Evolutionary conservation across 2,113 vertebrate genomes (phyloP), one percentile per base, ranked within the genome.

Genomic region (Orycteropus afer): DNA sequence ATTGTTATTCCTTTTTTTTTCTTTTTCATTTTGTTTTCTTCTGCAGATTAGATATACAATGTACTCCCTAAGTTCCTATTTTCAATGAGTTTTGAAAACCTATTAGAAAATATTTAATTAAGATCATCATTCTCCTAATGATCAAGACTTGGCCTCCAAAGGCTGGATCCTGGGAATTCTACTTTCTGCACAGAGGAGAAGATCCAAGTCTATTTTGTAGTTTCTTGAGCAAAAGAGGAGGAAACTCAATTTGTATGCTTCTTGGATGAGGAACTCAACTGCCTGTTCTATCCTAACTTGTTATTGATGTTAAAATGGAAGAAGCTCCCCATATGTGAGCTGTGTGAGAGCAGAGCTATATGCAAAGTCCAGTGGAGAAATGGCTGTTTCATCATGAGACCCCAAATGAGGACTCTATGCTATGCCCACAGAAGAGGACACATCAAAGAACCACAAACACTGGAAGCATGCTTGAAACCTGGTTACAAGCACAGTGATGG

Each of bases 221-320:
- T 27, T 82, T n/a, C 49, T n/a, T 40, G 23, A 65, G 27, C 27
- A 91, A 95, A 69, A 90, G 29, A 49, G 67, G 32, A 14, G 67
- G 67, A 69, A 80, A 59, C 18, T 32, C 32, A 49, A 51, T 51
- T 69, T 76, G 37, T 45, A 10, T 67, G 84, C 25, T 88, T 88
- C 51, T 77, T 63, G 25, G 9, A 77, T 61, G 42, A 96, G 51
- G 18, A 93, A 86, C 89, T 82, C 83, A 65, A 65, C 22, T 13
- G 69, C 32, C 87, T 89, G 12, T 42, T 92, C 74, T 45, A 8
- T 69, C 79, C 82, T 90, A 83, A 89, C 47, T 25, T 81, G 42
- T 92, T 86, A 67, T 61, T n/a, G n/a, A n/a, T n/a, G n/a, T n/a
- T n/a, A 93, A 89, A 80, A 95, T n/a, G 55, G 42, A 93, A 94